A percentile compares a stretch with the other conserved stretches of the same genome.
phyloP scores from a whole-genome alignment of 2,797 vertebrate species.

The Loriculus beryllinus region DNA sequence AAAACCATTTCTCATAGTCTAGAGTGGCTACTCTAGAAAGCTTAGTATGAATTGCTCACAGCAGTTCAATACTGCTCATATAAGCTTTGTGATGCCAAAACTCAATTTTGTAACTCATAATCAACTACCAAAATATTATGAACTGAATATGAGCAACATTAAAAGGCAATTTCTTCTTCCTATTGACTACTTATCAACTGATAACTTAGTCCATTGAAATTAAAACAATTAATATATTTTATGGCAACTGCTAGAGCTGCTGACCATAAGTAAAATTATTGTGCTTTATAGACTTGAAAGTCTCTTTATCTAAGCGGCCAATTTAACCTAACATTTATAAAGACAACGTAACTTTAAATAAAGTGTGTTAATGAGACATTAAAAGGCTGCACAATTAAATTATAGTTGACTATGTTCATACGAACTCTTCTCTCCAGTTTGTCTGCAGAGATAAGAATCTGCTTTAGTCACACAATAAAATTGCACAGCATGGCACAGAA shows the following conservation, averaged over 20 bases:
- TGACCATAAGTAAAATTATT: slow-evolving; percentile 20
- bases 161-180: slow-evolving; percentile 65
- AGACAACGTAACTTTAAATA: not conserved
- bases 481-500: not conserved
- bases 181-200: slow-evolving; percentile 60
- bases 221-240: slow-evolving; percentile 56
- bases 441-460: not conserved
- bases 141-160: slow-evolving; percentile 45
- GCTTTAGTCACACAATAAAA: not conserved
- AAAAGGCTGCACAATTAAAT: not conserved
- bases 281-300: slow-evolving; percentile 18
- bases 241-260: slow-evolving; percentile 36
- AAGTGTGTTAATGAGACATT: not conserved
- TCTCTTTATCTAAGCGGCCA: slow-evolving; percentile 29
- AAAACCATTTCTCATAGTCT: slow-evolving; percentile 23
- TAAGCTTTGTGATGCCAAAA: slow-evolving; percentile 37
- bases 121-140: slow-evolving; percentile 53
- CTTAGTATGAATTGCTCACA: not conserved
- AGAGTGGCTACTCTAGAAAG: slow-evolving; percentile 11
- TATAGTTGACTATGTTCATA: not conserved
- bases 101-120: slow-evolving; percentile 55
- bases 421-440: not conserved
- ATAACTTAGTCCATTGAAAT: slow-evolving; percentile 56
- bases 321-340: not conserved
- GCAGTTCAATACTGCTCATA: slow-evolving; percentile 29